These are phyloP conservation scores for Drosophila mimetica DNA, from an alignment of 2,888 invertebrate genomes.

Conservation along the genomic window DNA sequence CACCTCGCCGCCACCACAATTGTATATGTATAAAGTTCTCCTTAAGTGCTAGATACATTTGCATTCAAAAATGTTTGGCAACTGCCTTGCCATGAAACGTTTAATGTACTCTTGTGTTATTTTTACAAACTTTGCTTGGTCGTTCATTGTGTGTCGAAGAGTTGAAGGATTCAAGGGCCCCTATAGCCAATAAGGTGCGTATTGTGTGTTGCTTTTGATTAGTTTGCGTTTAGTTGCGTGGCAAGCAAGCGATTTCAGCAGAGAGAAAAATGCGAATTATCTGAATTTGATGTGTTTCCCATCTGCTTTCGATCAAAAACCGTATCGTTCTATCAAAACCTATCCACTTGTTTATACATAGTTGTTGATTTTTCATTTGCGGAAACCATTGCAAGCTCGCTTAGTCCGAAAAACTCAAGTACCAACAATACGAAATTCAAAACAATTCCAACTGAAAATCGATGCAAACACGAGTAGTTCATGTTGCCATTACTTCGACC, in stretches of 20 bases:
- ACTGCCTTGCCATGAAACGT: slow-evolving; percentile 69
- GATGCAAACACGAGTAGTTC: slow-evolving; percentile 9
- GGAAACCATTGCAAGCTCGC: slow-evolving; percentile 83
- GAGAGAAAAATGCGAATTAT: slow-evolving; percentile 22
- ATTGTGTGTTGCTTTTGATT: slow-evolving; percentile 54
- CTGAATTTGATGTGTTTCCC: slow-evolving; percentile 10
- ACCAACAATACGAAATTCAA: slow-evolving; percentile 32
- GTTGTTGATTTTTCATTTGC: slow-evolving; percentile 49
- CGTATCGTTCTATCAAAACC: slow-evolving; percentile 52
- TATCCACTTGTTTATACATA: slow-evolving; percentile 43
- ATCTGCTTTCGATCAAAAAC: slow-evolving; percentile 13
- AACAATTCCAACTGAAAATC: slow-evolving; percentile 26
- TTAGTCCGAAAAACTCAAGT: slow-evolving; percentile 49
- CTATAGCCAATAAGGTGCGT: slow-evolving; percentile 32
- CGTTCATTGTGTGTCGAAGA: slow-evolving; percentile 50
- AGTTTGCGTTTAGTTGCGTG: slow-evolving; percentile 53
- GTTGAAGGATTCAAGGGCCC: slow-evolving; percentile 27
- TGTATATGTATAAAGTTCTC: slow-evolving; percentile 62
- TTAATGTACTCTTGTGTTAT: slow-evolving; percentile 49
- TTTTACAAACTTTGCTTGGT: slow-evolving; percentile 68
- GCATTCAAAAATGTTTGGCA: slow-evolving; percentile 71
- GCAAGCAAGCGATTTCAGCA: slow-evolving; percentile 71
- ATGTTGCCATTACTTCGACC: slow-evolving; percentile 51
- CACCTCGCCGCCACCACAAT: slow-evolving; percentile 11
- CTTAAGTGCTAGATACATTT: slow-evolving; percentile 71